Percentiles rank a stretch among this genome's conserved stretches.
phyloP scores from a whole-genome alignment of 2,888 invertebrate species.

The Apamea sordens region DNA sequence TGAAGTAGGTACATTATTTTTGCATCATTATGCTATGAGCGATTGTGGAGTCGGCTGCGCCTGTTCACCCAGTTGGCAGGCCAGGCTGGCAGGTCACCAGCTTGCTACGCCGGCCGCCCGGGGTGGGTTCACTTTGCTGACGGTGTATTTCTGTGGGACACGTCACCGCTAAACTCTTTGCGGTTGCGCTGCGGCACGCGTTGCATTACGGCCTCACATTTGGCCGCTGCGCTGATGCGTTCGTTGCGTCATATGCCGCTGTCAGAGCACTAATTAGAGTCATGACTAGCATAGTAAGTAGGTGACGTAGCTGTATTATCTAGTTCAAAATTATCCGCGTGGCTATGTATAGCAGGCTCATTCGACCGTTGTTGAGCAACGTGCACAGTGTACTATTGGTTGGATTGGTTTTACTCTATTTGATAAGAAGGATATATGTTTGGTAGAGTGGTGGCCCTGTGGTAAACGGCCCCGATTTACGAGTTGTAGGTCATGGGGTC shows the following conservation, averaged over 20 bases:
- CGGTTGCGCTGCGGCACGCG: slow-evolving; percentile 68
- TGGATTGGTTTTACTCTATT: not conserved
- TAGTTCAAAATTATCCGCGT: slow-evolving; percentile 33
- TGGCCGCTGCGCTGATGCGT: slow-evolving; percentile 75
- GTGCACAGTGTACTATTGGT: not conserved
- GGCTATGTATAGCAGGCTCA: slow-evolving; percentile 12
- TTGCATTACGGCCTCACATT: slow-evolving; percentile 74
- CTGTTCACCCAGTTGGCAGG: slow-evolving; percentile 84
- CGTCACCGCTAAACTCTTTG: slow-evolving; percentile 76
- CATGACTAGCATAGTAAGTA: slow-evolving; percentile 57
- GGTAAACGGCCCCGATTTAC: not conserved
- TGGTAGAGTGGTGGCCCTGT: not conserved
- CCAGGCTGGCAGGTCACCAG: slow-evolving; percentile 82
- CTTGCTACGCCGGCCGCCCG: slow-evolving; percentile 62
- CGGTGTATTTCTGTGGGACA: slow-evolving; percentile 78
- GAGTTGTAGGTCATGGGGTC: not conserved
- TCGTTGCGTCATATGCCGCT: slow-evolving; percentile 78
- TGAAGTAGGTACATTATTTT: slow-evolving; percentile 29
- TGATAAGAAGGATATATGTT: not conserved
- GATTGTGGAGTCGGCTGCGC: slow-evolving; percentile 65
- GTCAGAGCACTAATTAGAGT: slow-evolving; percentile 77
- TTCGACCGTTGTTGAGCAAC: slow-evolving; percentile 19
- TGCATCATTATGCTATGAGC: slow-evolving; percentile 41
- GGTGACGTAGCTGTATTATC: slow-evolving; percentile 61
- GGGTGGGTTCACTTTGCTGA: slow-evolving; percentile 72